These are phyloP conservation scores for Drosophila limbata DNA, from an alignment of 2,888 invertebrate species.

Conservation along the genomic window DNA sequence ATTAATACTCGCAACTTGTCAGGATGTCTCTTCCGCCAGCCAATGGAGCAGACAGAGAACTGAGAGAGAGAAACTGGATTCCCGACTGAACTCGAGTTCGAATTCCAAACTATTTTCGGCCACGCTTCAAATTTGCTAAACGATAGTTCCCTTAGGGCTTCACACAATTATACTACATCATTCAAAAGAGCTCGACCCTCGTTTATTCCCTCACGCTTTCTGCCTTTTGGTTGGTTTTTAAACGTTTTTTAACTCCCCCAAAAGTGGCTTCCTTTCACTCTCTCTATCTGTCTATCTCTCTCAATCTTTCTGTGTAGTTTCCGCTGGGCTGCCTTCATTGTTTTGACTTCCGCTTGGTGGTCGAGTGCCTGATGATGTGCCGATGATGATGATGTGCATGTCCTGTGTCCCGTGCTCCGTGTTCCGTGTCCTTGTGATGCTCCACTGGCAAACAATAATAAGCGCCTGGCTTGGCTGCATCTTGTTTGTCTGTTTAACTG, in stretches of 20 bases:
- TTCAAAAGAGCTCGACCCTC: conserved; percentile 46
- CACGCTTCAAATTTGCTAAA: conserved; percentile 55
- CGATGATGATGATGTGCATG: conserved; percentile 39
- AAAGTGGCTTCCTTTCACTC: background rate
- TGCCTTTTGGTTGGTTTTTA: conserved; percentile 40
- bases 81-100: conserved; percentile 19
- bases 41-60: conserved; percentile 17
- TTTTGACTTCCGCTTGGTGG: conserved; percentile 68
- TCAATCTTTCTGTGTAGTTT: conserved; percentile 35
- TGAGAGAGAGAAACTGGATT: conserved; percentile 8
- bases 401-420: conserved; percentile 11
- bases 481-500: conserved; percentile 47
- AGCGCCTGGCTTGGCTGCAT: conserved; percentile 58
- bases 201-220: conserved; percentile 41
- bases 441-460: conserved; percentile 73
- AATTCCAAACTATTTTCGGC: conserved; percentile 50
- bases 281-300: background rate
- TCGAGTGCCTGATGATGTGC: conserved; percentile 52
- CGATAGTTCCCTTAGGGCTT: conserved; percentile 34
- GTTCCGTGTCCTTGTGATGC: conserved; percentile 28
- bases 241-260: conserved; percentile 12
- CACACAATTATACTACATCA: conserved; percentile 62
- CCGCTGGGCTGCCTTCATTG: conserved; percentile 62
- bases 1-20: conserved; percentile 47
- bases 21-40: conserved; percentile 11